These are phyloP conservation scores for Lamellibrachia luymesi DNA, from an alignment of 1,140 invertebrate genomes.

Conservation along the genomic window DNA sequence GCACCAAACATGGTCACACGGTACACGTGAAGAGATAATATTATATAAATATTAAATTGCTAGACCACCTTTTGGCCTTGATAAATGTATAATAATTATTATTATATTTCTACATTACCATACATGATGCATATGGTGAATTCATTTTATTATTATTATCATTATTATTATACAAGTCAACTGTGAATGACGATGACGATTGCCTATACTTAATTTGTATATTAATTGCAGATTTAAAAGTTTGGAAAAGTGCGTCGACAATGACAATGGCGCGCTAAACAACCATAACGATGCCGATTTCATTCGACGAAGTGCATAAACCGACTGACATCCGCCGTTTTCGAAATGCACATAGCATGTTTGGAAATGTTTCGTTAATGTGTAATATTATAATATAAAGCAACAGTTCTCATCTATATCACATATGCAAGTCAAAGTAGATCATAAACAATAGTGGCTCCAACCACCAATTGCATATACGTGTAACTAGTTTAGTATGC, in stretches of 20 bases:
- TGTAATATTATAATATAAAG: neutral
- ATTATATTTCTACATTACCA: too few relatives aligned
- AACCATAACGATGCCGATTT: neutral
- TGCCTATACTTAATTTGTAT: too few relatives aligned
- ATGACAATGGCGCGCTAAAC: neutral
- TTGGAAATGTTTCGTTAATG: neutral
- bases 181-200: too few relatives aligned
- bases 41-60: too few relatives aligned
- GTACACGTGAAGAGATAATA: too few relatives aligned
- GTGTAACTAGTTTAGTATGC: neutral
- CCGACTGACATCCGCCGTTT: constrained; percentile 2
- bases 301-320: neutral
- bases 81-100: too few relatives aligned
- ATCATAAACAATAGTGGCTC: neutral
- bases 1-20: too few relatives aligned
- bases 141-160: too few relatives aligned
- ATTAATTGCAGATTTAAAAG: neutral
- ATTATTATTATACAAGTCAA: too few relatives aligned
- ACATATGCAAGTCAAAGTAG: neutral
- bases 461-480: neutral
- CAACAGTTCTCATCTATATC: neutral
- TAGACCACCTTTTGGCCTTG: too few relatives aligned
- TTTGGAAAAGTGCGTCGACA: neutral
- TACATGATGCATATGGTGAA: too few relatives aligned
- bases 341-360: constrained; percentile 4